Evolutionary conservation across 1,140 invertebrate species (phyloP), one percentile per base, ranked within the genome.

Genomic region (Ectropis grisescens): DNA sequence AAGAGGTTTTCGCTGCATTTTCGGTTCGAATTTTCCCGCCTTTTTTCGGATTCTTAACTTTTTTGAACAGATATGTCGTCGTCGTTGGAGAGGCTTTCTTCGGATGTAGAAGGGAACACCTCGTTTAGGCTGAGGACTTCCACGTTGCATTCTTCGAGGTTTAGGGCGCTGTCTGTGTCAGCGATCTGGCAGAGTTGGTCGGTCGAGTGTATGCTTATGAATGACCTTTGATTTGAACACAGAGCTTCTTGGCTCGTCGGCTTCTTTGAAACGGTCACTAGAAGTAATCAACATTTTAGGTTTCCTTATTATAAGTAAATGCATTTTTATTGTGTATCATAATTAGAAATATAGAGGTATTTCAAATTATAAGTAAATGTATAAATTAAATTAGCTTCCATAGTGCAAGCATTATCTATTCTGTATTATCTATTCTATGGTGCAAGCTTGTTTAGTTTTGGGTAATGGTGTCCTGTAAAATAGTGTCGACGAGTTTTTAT

Each of bases 201-300:
- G 6, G 74, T 81, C n/a, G 74, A 79, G 25, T 81, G 76, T 37
- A 81, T 81, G 41, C 71, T 79, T 24, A 79, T 79, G 34, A 79
- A 81, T 2, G 76, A 81, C 33, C 67, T 75, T 14, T 81, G 71
- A 13, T 57, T 64, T 11, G 50, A 49, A 35, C 61, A 69, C 37
- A 58, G 40, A 4, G 51, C 38, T 12, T 55, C 59, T 41, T 67
- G 64, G 14, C 47, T 47, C 13, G 65, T 69, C 3, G 60, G 41
- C 43, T 78, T 75, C 35, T 76, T 74, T 30, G 70, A 66, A 31
- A 74, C 61, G 13, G 70, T 81, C 23, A 81, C 76, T 78, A 37
- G 28, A 62, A 64, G n/a, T n/a, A n/a, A n/a, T n/a, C n/a, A n/a
- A n/a, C 11, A 19, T n/a, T n/a, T n/a, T n/a, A n/a, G n/a, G n/a